A percentile compares a stretch with the other conserved stretches of the same genome.
These are phyloP conservation scores for Steatornis caripensis DNA, from an alignment of 2,113 vertebrate species.

Conservation along the genomic window DNA sequence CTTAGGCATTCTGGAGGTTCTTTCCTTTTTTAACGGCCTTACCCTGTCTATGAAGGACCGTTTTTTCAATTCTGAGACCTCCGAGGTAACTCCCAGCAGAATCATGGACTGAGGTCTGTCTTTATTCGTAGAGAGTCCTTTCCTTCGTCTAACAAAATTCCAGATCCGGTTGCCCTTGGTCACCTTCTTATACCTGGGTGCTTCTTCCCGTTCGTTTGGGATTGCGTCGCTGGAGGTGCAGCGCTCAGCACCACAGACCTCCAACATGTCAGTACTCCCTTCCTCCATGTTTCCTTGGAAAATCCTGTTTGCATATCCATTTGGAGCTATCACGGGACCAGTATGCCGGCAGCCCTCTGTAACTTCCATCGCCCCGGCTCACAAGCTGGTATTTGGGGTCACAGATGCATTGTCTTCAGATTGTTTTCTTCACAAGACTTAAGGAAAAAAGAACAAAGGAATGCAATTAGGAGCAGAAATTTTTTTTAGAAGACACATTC, in stretches of 20 bases:
- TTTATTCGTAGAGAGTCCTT: slow-evolving; percentile 69
- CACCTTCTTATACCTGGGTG: slow-evolving; percentile 69
- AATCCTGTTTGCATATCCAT: slow-evolving; percentile 81
- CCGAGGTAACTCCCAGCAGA: slow-evolving; percentile 73
- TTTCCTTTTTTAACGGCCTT: slow-evolving; percentile 83
- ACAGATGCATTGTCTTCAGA: slow-evolving; percentile 15
- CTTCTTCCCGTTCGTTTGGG: slow-evolving; percentile 46
- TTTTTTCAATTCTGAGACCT: slow-evolving; percentile 73
- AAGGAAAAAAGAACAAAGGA: not conserved
- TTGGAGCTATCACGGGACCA: slow-evolving; percentile 69
- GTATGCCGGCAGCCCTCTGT: slow-evolving; percentile 38
- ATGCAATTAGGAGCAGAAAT: not conserved
- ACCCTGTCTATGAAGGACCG: slow-evolving; percentile 85
- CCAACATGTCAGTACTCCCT: slow-evolving; percentile 60
- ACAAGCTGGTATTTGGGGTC: not conserved
- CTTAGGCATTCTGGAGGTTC: slow-evolving; percentile 67
- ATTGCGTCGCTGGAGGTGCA: not conserved
- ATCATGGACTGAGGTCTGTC: slow-evolving; percentile 89
- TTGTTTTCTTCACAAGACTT: slow-evolving; percentile 6
- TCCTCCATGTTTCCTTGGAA: slow-evolving; percentile 77
- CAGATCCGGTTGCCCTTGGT: slow-evolving; percentile 80
- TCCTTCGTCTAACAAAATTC: slow-evolving; percentile 84
- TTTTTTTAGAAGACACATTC: not conserved
- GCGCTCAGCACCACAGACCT: slow-evolving; percentile 62
- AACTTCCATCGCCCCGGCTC: slow-evolving; percentile 79